phyloP scores from a whole-genome alignment of 2,113 vertebrate genomes.

The Cheilinus undulatus region DNA sequence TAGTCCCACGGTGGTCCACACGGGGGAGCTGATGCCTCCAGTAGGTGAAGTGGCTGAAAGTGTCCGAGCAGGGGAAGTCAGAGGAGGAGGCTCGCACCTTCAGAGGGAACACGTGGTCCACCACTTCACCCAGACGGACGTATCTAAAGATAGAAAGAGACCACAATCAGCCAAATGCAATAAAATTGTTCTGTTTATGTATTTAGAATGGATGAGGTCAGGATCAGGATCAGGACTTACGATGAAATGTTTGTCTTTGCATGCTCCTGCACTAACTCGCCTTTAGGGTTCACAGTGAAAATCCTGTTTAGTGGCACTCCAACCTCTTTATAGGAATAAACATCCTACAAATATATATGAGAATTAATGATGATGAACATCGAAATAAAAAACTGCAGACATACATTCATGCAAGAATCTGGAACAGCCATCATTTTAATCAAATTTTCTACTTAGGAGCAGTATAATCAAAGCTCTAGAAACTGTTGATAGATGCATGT shows the following conservation, averaged over 20 bases:
- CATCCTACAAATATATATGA: constrained; percentile 84
- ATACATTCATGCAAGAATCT: not conserved
- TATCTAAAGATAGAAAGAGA: constrained; percentile 81
- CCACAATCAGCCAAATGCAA: not conserved
- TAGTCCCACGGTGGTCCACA: constrained; percentile 83
- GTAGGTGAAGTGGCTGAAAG: constrained; percentile 95
- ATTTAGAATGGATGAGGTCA: too few relatives aligned
- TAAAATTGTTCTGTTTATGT: too few relatives aligned
- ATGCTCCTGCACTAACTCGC: constrained; percentile 96
- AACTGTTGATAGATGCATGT: too few relatives aligned
- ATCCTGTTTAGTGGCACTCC: constrained; percentile 95
- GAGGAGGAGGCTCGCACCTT: constrained; percentile 90
- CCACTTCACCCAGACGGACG: constrained; percentile 93
- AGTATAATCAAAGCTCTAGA: too few relatives aligned
- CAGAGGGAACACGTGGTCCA: constrained; percentile 96
- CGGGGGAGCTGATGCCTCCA: constrained; percentile 92
- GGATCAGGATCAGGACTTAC: constrained; percentile 84
- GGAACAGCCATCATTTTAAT: not conserved
- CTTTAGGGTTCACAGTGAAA: constrained; percentile 98
- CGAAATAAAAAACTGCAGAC: not conserved
- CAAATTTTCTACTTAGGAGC: too few relatives aligned
- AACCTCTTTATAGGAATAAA: constrained; percentile 97
- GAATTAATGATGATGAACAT: not conserved
- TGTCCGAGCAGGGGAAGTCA: constrained; percentile 96
- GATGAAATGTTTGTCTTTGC: constrained; percentile 98